Evolutionary conservation across 2,888 invertebrate genomes (phyloP).

Genomic region (Corbicula japonica): DNA sequence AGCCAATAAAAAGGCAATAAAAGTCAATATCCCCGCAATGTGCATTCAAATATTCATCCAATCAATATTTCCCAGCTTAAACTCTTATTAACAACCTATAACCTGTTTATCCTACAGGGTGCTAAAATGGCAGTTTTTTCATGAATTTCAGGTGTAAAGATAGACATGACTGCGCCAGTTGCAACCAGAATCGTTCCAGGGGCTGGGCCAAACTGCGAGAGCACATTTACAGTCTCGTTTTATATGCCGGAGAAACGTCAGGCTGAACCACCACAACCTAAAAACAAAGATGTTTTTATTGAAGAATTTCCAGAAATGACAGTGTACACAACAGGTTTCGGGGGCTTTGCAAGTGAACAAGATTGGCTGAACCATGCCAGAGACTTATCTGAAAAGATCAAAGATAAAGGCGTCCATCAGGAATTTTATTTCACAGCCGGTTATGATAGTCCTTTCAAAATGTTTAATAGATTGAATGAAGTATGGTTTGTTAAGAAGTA

Average conservation of each 20-base stretch:
- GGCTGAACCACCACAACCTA: slow-evolving; percentile 73
- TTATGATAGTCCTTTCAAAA: slow-evolving; percentile 85
- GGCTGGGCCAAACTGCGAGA: slow-evolving; percentile 79
- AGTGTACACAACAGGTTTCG: slow-evolving; percentile 72
- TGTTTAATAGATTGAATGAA: slow-evolving; percentile 84
- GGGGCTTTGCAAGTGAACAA: slow-evolving; percentile 75
- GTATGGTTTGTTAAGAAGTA: slow-evolving; percentile 81
- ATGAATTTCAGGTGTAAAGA: slow-evolving; percentile 70
- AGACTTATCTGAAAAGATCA: slow-evolving; percentile 61
- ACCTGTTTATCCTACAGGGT: no score
- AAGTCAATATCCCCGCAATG: background rate
- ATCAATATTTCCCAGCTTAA: background rate
- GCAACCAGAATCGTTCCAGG: slow-evolving; percentile 75
- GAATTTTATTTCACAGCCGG: slow-evolving; percentile 82
- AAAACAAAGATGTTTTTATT: slow-evolving; percentile 71
- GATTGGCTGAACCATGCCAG: slow-evolving; percentile 71
- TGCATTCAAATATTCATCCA: background rate
- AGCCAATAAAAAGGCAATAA: background rate
- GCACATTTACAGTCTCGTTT: slow-evolving; percentile 80
- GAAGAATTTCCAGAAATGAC: slow-evolving; percentile 67
- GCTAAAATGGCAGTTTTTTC: no score
- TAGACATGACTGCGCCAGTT: slow-evolving; percentile 83
- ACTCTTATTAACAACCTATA: background rate
- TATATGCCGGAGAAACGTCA: slow-evolving; percentile 73
- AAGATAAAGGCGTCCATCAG: slow-evolving; percentile 52